Evolutionary conservation across 2,797 vertebrate species (phyloP).

Genomic region (Pipistrellus pipistrellus): DNA sequence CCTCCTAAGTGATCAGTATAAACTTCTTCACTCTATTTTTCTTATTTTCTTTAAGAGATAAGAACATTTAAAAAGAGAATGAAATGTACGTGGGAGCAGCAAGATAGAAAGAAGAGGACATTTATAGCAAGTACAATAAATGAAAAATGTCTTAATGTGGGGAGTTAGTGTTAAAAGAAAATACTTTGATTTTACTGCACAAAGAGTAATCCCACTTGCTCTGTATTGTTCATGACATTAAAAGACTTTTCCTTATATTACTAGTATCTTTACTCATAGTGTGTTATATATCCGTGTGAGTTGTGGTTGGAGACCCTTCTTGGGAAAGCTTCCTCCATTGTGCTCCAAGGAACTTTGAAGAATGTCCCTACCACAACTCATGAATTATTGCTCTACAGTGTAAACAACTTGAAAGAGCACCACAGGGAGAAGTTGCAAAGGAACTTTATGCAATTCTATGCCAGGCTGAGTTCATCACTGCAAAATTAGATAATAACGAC

Average conservation of each 20-base stretch:
- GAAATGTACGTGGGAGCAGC: neutral
- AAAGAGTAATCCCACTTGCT: neutral
- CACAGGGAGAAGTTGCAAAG: constrained; percentile 55
- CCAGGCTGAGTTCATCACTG: constrained; percentile 56
- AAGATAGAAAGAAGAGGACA: neutral
- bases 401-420: constrained; percentile 68
- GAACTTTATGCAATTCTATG: constrained; percentile 53
- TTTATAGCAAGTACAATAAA: neutral
- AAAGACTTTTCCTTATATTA: neutral
- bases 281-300: neutral
- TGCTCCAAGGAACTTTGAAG: neutral
- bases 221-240: neutral
- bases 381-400: neutral
- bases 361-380: neutral
- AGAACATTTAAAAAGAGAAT: neutral
- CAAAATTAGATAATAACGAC: constrained; percentile 37
- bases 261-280: neutral
- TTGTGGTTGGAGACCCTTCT: neutral
- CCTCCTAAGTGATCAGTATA: neutral
- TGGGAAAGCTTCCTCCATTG: neutral
- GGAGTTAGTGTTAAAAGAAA: neutral
- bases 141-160: neutral
- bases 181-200: neutral
- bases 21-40: neutral
- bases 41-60: neutral